These are phyloP conservation scores for Suncus etruscus DNA, from an alignment of 2,113 vertebrate genomes.

Conservation along the genomic window DNA sequence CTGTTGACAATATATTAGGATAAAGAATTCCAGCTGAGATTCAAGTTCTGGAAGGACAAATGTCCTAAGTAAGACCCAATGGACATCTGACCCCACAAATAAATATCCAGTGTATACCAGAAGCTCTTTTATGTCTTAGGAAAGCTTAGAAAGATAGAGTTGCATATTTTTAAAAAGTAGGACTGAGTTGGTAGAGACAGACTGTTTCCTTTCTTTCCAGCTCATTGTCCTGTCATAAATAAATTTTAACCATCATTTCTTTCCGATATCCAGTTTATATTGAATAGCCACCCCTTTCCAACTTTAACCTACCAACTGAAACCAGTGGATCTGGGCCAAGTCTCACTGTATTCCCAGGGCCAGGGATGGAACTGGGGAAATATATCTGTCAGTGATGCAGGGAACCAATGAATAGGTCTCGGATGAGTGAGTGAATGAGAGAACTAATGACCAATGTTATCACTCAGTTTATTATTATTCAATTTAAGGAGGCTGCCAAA, in stretches of 20 bases:
- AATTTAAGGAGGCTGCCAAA: not conserved
- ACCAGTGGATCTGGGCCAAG: not conserved
- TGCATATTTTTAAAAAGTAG: constrained; percentile 52
- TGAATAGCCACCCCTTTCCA: not conserved
- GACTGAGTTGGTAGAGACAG: not conserved
- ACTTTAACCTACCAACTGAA: not conserved
- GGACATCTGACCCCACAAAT: not conserved
- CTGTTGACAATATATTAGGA: not conserved
- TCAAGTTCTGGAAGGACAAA: not conserved
- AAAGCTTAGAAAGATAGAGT: constrained; percentile 73
- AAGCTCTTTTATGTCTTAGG: constrained; percentile 68
- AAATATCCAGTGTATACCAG: constrained; percentile 69
- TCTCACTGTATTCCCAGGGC: not conserved
- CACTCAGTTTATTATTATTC: not conserved
- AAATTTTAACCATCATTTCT: not conserved
- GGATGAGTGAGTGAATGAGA: not conserved
- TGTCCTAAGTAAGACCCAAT: not conserved
- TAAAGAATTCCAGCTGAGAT: not conserved
- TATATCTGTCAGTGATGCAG: not conserved
- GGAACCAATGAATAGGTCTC: not conserved
- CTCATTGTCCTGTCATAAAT: not conserved
- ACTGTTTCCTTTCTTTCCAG: not conserved
- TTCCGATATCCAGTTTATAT: not conserved
- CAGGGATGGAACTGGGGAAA: not conserved
- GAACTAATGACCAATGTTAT: not conserved